phyloP scores from a whole-genome alignment of 2,888 invertebrate species.

The Liodrosophila aerea region DNA sequence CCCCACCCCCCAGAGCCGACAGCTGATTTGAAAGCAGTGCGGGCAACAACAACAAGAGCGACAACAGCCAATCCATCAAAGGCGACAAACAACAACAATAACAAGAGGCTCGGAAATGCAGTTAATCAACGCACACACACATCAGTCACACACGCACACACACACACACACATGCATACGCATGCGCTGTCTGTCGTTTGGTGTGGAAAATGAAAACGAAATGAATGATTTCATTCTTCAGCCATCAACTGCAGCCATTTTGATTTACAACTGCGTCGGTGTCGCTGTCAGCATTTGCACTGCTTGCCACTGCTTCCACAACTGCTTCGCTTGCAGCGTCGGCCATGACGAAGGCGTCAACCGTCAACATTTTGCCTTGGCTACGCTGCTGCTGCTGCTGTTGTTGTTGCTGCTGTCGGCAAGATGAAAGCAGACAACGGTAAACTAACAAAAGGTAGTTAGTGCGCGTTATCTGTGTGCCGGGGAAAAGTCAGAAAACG shows the following conservation, averaged over 20 bases:
- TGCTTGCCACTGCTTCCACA: constrained; percentile 12
- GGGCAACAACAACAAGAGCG: constrained; percentile 31
- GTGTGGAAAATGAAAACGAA: constrained; percentile 48
- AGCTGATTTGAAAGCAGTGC: constrained; percentile 28
- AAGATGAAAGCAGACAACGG: constrained; percentile 63
- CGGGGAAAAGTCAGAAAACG: constrained; percentile 12
- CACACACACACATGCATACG: constrained; percentile 51
- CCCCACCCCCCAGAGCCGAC: constrained; percentile 6
- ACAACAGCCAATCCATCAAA: constrained; percentile 53
- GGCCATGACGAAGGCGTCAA: constrained; percentile 68
- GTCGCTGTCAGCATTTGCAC: constrained; percentile 18
- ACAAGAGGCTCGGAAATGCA: constrained; percentile 52
- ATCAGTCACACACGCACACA: constrained; percentile 6
- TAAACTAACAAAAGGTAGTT: constrained; percentile 52
- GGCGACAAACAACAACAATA: constrained; percentile 32
- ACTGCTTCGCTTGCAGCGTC: constrained; percentile 42
- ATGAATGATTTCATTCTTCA: constrained; percentile 73
- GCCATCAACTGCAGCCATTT: constrained; percentile 82
- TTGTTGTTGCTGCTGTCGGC: constrained; percentile 51
- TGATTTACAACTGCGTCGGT: constrained; percentile 80
- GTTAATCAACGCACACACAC: constrained; percentile 52
- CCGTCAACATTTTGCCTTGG: constrained; percentile 52
- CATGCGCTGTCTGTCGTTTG: constrained; percentile 67
- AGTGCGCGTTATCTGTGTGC: constrained; percentile 31
- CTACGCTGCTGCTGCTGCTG: constrained; percentile 4